Percentiles rank a stretch among this genome's conserved stretches.
Conservation (phyloP, 2,113 vertebrate species). For the Bungarus multicinctus region DNA sequence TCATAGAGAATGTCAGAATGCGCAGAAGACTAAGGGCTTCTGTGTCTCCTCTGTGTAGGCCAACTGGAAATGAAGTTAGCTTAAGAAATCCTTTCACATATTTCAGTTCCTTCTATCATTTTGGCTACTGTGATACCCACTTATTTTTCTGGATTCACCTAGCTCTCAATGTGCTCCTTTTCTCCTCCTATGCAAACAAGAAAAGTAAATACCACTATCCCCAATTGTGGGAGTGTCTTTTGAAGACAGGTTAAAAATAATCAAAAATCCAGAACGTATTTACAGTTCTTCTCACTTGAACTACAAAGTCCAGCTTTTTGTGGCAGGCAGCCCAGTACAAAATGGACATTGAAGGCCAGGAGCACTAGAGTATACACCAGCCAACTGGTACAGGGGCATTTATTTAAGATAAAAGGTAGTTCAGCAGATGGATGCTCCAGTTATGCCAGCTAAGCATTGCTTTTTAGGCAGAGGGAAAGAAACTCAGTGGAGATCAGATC, state of each 20-base stretch:
- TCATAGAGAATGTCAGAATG: neutral
- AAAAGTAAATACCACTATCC: neutral
- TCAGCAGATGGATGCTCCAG: neutral
- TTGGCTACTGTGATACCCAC: neutral
- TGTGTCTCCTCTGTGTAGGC: neutral
- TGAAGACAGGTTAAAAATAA: neutral
- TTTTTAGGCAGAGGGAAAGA: neutral
- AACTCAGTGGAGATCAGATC: neutral
- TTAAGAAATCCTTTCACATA: neutral
- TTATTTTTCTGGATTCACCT: neutral
- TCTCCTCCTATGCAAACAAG: neutral
- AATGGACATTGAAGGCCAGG: neutral
- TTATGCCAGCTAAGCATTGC: neutral
- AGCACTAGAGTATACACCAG: neutral
- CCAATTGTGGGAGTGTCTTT: neutral
- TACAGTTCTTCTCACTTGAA: neutral
- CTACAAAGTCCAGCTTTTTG: neutral
- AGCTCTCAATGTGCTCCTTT: neutral
- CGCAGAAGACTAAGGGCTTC: neutral
- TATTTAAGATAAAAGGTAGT: neutral
- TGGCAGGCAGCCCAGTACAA: neutral
- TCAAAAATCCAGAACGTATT: neutral
- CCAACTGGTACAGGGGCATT: neutral
- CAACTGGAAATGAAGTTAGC: neutral
- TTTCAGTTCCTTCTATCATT: neutral